These are phyloP conservation scores for Takifugu rubripes DNA, from an alignment of 2,797 vertebrate species.

Conservation along the genomic window DNA sequence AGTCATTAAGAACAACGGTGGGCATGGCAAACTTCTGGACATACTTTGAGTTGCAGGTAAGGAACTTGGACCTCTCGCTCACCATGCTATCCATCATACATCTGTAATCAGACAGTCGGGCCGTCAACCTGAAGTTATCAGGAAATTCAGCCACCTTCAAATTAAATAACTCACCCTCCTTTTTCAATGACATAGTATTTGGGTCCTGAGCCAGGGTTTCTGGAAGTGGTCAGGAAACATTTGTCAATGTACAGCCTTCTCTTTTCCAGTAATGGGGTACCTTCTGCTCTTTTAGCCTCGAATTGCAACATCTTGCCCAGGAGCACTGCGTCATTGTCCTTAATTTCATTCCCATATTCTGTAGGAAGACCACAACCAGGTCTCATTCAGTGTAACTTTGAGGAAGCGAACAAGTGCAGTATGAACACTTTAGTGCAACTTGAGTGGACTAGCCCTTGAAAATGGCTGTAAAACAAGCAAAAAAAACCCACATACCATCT, in stretches of 20 bases:
- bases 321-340: slow-evolving; percentile 10
- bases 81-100: slow-evolving; percentile 69
- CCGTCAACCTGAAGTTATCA: fast-evolving
- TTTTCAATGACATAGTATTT: slow-evolving; percentile 62
- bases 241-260: slow-evolving; percentile 59
- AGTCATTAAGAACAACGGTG: slow-evolving; percentile 51
- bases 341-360: slow-evolving; percentile 52
- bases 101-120: slow-evolving; percentile 37
- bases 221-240: slow-evolving; percentile 58
- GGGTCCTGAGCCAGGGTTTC: slow-evolving; percentile 15
- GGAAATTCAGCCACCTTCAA: neutral
- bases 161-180: slow-evolving; percentile 53
- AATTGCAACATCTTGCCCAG: slow-evolving; percentile 66
- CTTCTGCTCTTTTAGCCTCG: slow-evolving; percentile 28
- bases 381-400: too few species aligned
- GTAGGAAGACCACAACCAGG: neutral
- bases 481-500: slow-evolving; percentile 57
- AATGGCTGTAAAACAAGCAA: neutral
- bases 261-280: fast-evolving
- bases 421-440: too few species aligned
- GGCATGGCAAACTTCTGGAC: slow-evolving; percentile 52
- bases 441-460: neutral
- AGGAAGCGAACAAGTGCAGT: too few species aligned
- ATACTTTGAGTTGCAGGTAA: slow-evolving; percentile 15
- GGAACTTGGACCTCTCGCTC: slow-evolving; percentile 44